phyloP scores from a whole-genome alignment of 2,888 invertebrate species.

The Dichetophora obliterata region DNA sequence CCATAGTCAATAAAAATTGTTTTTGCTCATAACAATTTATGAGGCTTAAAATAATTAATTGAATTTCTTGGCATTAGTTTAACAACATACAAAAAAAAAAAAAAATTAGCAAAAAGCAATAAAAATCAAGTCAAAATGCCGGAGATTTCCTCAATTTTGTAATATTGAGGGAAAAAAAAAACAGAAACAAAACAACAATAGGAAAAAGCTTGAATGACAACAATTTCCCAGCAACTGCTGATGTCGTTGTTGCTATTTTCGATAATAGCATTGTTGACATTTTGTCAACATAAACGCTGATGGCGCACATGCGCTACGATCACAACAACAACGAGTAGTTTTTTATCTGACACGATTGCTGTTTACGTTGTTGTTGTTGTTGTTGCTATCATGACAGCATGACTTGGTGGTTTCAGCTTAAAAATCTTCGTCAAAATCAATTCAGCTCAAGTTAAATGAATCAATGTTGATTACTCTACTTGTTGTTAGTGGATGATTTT shows the following conservation, averaged over 20 bases:
- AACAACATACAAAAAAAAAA: background rate
- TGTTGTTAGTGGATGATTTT: background rate
- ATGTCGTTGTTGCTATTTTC: background rate
- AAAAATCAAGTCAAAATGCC: background rate
- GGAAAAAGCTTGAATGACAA: conserved; percentile 1
- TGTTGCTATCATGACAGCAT: background rate
- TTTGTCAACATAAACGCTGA: conserved; percentile 24
- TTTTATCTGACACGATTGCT: conserved; percentile 26
- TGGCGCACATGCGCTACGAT: background rate
- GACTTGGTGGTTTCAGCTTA: background rate
- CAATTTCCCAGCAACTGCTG: conserved; percentile 12
- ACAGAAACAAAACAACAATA: background rate
- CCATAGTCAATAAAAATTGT: no score
- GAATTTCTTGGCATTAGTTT: background rate
- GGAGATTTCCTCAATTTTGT: conserved; percentile 4
- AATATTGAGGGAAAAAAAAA: background rate
- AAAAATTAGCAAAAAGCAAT: background rate
- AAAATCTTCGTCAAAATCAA: conserved; percentile 4
- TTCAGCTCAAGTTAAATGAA: background rate
- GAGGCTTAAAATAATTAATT: background rate
- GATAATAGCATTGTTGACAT: conserved; percentile 24
- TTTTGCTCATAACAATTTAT: background rate
- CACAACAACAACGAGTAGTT: background rate
- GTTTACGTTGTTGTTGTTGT: background rate
- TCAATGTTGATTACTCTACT: background rate